A percentile compares a stretch with the other conserved stretches of the same genome.
These are phyloP conservation scores for Ispidina picta DNA, from an alignment of 2,797 vertebrate genomes.

Conservation along the genomic window DNA sequence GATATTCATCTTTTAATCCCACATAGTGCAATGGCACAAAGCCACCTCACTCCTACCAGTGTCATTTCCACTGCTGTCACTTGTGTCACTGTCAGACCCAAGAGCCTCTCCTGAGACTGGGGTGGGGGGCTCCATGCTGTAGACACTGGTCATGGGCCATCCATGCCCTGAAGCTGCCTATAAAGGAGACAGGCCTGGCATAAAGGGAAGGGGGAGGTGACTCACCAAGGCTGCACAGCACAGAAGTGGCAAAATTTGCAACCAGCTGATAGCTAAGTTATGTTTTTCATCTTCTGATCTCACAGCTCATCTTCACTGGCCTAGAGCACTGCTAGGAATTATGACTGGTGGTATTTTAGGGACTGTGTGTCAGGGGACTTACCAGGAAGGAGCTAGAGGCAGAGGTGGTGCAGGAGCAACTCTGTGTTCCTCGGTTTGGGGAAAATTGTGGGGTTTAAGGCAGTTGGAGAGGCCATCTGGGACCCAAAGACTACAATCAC, in stretches of 20 bases:
- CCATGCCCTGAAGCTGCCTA: neutral
- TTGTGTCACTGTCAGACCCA: rapidly evolving
- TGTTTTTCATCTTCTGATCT: neutral
- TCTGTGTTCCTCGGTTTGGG: neutral
- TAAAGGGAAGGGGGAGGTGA: neutral
- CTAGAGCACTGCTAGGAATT: neutral
- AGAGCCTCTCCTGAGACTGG: neutral
- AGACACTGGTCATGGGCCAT: rapidly evolving
- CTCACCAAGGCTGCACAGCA: neutral
- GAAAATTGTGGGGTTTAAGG: neutral
- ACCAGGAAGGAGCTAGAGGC: neutral
- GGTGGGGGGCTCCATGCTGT: neutral
- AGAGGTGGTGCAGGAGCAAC: neutral
- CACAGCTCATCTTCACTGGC: neutral
- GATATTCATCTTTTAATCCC: neutral
- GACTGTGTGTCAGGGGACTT: neutral
- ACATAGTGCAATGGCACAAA: neutral
- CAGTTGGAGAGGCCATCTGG: neutral
- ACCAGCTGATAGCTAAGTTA: neutral
- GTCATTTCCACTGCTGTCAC: neutral
- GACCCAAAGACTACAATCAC: neutral
- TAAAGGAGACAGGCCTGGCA: neutral
- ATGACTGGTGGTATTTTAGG: neutral
- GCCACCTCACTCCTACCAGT: neutral
- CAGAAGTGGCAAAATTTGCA: neutral